These are phyloP conservation scores for Tribolium castaneum DNA, from an alignment of 1,140 invertebrate genomes.

Conservation along the genomic window DNA sequence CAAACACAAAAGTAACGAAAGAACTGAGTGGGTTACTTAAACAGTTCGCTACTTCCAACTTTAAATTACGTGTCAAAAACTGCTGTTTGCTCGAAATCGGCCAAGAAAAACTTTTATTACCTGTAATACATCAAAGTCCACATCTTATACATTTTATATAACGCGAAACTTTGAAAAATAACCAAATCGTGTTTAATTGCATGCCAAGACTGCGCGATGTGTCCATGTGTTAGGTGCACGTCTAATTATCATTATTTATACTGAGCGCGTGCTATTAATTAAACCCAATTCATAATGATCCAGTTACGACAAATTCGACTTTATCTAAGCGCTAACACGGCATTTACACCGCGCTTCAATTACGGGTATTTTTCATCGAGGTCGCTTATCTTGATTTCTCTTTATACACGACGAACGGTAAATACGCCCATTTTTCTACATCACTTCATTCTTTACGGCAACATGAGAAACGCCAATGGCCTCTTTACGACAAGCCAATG, in stretches of 20 bases:
- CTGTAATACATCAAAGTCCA: slow-evolving; percentile 30
- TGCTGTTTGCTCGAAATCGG: slow-evolving; percentile 3
- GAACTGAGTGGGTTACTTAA: neutral
- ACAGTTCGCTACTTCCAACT: neutral
- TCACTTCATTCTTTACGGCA: too few species aligned
- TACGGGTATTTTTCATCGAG: neutral
- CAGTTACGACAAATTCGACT: neutral
- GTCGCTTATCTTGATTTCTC: too few species aligned
- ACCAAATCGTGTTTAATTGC: neutral
- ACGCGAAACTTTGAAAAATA: neutral
- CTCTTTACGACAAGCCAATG: too few species aligned
- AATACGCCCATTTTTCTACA: too few species aligned
- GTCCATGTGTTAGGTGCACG: neutral
- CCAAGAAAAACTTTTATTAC: slow-evolving; percentile 19
- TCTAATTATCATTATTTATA: neutral
- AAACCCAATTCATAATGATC: neutral
- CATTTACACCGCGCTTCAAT: neutral
- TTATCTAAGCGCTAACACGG: neutral
- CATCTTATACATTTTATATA: slow-evolving; percentile 11
- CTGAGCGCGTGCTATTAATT: neutral
- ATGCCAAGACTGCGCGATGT: too few species aligned
- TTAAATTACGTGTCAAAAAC: slow-evolving; percentile 21
- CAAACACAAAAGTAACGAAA: neutral
- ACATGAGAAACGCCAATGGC: too few species aligned
- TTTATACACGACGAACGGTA: too few species aligned